A percentile compares a stretch with the other conserved stretches of the same genome.
Conservation (phyloP, 2,113 vertebrate species). For the Tichodroma muraria region DNA sequence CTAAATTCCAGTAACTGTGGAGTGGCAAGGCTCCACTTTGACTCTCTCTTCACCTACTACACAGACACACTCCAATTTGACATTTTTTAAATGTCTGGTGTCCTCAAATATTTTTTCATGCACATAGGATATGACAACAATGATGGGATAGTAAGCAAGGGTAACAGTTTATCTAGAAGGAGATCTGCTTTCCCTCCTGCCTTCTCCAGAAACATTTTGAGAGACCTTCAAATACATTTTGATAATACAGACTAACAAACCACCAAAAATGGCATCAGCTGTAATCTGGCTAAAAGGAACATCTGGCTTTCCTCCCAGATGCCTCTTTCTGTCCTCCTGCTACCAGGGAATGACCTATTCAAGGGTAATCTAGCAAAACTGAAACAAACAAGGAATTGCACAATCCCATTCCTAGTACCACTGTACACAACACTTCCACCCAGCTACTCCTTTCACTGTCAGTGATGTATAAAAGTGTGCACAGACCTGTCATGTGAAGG, state of each 20-base stretch:
- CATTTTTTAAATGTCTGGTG: neutral
- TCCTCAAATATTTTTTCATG: neutral
- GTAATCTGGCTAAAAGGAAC: neutral
- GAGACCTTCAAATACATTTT: neutral
- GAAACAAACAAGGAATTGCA: neutral
- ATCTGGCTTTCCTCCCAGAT: neutral
- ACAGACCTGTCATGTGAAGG: neutral
- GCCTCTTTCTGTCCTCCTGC: neutral
- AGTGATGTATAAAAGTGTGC: fast-evolving
- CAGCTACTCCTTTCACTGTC: neutral
- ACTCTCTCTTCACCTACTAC: neutral
- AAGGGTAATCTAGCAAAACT: neutral
- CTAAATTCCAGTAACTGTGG: neutral
- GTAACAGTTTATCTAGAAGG: neutral
- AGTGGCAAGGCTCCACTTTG: neutral
- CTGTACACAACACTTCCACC: neutral
- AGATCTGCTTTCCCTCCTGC: neutral
- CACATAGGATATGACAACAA: neutral
- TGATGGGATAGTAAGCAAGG: neutral
- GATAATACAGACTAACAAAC: neutral
- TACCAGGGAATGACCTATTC: neutral
- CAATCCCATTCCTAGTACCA: neutral
- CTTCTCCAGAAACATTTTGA: neutral
- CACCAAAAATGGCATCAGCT: neutral
- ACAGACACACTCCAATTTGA: neutral